Conservation (phyloP, 2,113 vertebrate species). For the Egretta garzetta region DNA sequence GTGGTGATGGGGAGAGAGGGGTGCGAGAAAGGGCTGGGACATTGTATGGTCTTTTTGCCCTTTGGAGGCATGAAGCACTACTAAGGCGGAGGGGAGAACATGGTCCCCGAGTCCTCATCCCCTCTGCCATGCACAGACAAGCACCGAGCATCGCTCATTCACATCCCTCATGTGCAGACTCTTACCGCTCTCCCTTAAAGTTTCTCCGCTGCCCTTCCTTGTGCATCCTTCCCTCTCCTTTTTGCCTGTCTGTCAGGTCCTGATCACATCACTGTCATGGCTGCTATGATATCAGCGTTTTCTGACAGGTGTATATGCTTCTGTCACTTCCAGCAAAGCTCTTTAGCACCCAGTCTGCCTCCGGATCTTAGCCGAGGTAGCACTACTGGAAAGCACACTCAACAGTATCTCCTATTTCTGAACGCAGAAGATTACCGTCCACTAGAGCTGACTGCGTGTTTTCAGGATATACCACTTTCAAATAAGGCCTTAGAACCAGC, state of each 20-base stretch:
- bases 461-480: not conserved
- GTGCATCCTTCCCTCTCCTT: not conserved
- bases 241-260: conserved; percentile 17
- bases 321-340: conserved; percentile 20
- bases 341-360: conserved; percentile 30
- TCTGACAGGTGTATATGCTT: conserved; percentile 21
- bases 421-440: not conserved
- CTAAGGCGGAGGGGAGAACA: not conserved
- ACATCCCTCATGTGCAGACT: accelerated
- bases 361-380: not conserved
- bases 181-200: not conserved
- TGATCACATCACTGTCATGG: conserved; percentile 33
- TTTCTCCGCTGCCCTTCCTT: not conserved
- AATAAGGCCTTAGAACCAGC: not conserved
- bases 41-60: not conserved
- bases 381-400: not conserved
- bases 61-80: not conserved
- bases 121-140: not conserved
- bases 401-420: not conserved
- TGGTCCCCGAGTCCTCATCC: not conserved
- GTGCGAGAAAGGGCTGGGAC: not conserved
- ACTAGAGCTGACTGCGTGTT: not conserved
- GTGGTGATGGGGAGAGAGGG: not conserved
- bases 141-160: not conserved
- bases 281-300: conserved; percentile 5